phyloP scores from a whole-genome alignment of 2,797 vertebrate genomes.

The Mycteria americana region DNA sequence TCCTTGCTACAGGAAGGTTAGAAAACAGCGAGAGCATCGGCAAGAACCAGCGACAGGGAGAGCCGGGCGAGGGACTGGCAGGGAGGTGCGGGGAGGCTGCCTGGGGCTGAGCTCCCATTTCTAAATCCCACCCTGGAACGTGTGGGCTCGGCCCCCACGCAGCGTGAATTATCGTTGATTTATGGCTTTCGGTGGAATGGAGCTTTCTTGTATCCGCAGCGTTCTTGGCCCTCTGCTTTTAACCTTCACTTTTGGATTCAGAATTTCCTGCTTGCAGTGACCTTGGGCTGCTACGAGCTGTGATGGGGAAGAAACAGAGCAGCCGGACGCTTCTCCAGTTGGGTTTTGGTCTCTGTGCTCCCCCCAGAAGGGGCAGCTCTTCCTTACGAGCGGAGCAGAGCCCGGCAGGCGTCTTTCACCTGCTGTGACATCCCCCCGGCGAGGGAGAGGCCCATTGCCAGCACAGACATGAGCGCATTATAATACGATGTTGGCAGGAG shows the following conservation, averaged over 20 bases:
- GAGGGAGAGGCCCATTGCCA: neutral
- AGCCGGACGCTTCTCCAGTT: neutral
- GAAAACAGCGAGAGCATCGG: neutral
- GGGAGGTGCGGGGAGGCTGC: fast-evolving
- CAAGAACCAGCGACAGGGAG: neutral
- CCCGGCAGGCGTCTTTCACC: neutral
- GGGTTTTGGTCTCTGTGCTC: neutral
- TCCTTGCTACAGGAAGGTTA: neutral
- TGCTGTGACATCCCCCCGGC: neutral
- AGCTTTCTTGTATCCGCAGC: neutral
- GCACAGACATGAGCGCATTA: neutral
- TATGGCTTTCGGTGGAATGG: neutral
- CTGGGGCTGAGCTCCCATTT: neutral
- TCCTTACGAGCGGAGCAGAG: neutral
- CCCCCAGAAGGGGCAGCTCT: neutral
- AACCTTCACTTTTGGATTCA: neutral
- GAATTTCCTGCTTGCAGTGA: conserved; percentile 15
- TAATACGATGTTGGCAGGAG: neutral
- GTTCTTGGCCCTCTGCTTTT: neutral
- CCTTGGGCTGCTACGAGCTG: neutral
- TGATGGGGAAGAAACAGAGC: neutral
- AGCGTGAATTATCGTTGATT: neutral
- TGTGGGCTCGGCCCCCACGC: neutral
- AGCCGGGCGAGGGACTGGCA: neutral
- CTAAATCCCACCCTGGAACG: neutral